Percentiles rank a stretch among this genome's conserved stretches.
These are phyloP conservation scores for Cydia strobilella DNA, from an alignment of 1,140 invertebrate species.

Conservation along the genomic window DNA sequence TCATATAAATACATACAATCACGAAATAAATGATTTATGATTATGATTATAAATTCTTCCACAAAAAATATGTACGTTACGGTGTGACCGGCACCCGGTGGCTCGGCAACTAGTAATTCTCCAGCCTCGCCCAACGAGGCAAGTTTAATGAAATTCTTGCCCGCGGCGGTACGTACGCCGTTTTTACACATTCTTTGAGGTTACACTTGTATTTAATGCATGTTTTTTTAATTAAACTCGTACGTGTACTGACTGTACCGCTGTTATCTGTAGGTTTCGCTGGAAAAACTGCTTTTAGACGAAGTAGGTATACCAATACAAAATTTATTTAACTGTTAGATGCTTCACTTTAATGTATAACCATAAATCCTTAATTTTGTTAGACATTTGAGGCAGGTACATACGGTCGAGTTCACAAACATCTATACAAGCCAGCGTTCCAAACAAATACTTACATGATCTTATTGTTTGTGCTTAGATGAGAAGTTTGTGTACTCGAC, in stretches of 20 bases:
- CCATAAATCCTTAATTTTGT: too few relatives aligned
- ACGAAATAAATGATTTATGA: too few relatives aligned
- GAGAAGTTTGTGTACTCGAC: too few relatives aligned
- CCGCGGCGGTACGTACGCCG: conserved; percentile 31
- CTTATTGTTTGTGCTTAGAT: too few relatives aligned
- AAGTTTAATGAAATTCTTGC: conserved; percentile 53
- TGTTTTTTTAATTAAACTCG: conserved; percentile 9
- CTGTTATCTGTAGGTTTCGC: not conserved
- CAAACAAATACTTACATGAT: too few relatives aligned
- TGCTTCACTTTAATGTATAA: too few relatives aligned
- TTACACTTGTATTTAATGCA: conserved; percentile 3
- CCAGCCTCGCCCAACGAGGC: conserved; percentile 43
- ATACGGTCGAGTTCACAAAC: too few relatives aligned
- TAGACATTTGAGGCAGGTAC: too few relatives aligned
- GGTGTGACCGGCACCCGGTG: not conserved
- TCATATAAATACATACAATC: too few relatives aligned
- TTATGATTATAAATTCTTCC: too few relatives aligned
- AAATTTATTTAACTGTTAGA: not conserved
- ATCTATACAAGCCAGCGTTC: too few relatives aligned
- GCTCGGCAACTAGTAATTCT: conserved; percentile 42
- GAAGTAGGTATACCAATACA: not conserved
- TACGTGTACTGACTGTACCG: not conserved
- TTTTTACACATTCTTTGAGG: conserved; percentile 25
- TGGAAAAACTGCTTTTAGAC: not conserved
- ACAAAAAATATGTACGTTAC: not conserved